Evolutionary conservation across 1,140 invertebrate species (phyloP), one percentile per base, ranked within the genome.

Genomic region (Acromyrmex echinatior): DNA sequence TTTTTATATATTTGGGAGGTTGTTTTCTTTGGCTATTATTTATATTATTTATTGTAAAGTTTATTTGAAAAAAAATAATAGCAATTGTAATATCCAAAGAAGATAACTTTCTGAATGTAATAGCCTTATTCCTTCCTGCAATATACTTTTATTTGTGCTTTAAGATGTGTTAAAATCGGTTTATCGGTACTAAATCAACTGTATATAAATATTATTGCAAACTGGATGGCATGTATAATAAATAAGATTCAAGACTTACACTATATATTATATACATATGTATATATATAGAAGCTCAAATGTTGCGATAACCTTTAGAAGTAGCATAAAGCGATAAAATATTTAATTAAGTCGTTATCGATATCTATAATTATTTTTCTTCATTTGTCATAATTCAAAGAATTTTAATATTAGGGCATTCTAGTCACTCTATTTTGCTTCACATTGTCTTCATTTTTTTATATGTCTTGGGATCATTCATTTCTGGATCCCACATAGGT

Each of bases 1-100:
- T 96, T 94, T 96, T 96, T 93, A 96, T 95, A 96, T 96, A 95
- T 96, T 96, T 95, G 96, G 97, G 97, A 97, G 96, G 96, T 95
- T 96, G 96, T 94, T 96, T 97, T 97, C 96, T 96, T 94, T 84
- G 80, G 56, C 39, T 14, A 21, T 49, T 14, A 60, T 82, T 49
- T 49, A 14, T 31, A 49, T 82, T 25, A 31, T 63, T 74, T 93
- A 94, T 92, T 92, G 86, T 76, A 53, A 74, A 31, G 45, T 68
- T 66, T 65, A 79, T 73, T 51, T 85, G 6, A 76, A 71, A 87
- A 25, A 45, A 65, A 87, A 10, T 73, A 14, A 45, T 45, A 9
- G 10, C 9, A 39, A 21, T 53, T 25, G 18, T 49, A 79, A 65
- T n/a, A 74, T 82, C 90, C 82, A 88, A 92, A 90, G 94, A 95